Base-by-base conservation (phyloP, 2,797 vertebrate genomes). In the Pyrocephalus nanus region DNA sequence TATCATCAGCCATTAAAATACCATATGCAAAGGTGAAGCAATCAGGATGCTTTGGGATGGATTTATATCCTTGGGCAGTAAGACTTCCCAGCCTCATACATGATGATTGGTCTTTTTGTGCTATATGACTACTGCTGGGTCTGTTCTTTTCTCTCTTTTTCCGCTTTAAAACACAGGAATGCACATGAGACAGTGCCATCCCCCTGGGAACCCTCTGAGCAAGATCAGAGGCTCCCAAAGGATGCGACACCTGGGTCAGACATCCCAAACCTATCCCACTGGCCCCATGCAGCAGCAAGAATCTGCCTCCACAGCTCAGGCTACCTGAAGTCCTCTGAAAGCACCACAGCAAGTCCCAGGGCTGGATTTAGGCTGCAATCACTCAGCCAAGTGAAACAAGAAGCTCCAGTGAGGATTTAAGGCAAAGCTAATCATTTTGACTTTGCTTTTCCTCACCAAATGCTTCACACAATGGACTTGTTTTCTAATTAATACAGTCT, bases 191-290 rank as follows among this genome's bases (percentile, higher is more conserved):
- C 8, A 27, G 7, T 23, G 25, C 30, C 1, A 0, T 40, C 6
- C 5, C 15, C 7, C 34, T 11, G 30, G 38, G 32, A 78, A 61
- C 51, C 2, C 67, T 40, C 3, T 2, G 1, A 78, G 30, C 36
- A 55, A 85, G 22, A 75, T 73, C 74, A 61, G 42, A 54, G 30
- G 4, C 66, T 89, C 43, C 42, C 2, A 2, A 74, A 47, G 48
- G 66, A 64, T 22, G 16, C 25, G 84, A 45, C 3, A 22, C 17
- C 13, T 0, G 0, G 12, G 5, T 61, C 23, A 47, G n/a, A 11
- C 16, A 76, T 69, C 61, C 61, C 60, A 80, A 61, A 12, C 11
- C 15, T 4, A 1, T 64, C n/a, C 30, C 15, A 30, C 23, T 2
- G 3, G 18, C 34, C 15, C 42, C 76, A 25, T 1, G 9, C 15